A percentile compares a stretch with the other conserved stretches of the same genome.
Evolutionary conservation across 2,113 vertebrate genomes (phyloP).

Genomic region (Muscicapa adusta): DNA sequence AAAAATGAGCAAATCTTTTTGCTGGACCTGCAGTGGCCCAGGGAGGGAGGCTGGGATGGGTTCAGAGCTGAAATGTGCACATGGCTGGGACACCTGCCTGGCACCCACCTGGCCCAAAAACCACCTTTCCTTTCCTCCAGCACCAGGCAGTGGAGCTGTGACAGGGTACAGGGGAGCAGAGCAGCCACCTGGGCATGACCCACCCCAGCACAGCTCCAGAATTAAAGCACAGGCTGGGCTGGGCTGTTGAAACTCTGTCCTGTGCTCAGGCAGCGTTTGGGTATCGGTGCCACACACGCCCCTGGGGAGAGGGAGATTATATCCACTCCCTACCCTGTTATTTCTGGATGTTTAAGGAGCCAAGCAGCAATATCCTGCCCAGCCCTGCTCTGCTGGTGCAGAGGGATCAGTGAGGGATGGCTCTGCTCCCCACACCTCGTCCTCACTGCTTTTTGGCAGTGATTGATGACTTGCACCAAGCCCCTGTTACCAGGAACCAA

Average conservation of each 20-base stretch:
- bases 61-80: fast-evolving
- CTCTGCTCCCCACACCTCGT: background rate
- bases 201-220: background rate
- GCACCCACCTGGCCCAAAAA: background rate
- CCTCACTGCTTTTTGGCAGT: background rate
- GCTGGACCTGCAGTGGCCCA: background rate
- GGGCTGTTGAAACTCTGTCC: background rate
- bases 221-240: conserved; percentile 10
- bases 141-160: background rate
- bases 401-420: background rate
- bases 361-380: background rate
- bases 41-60: background rate
- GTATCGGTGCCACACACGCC: background rate
- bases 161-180: background rate
- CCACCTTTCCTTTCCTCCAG: background rate
- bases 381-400: background rate
- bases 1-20: background rate
- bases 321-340: conserved; percentile 7
- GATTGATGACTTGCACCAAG: background rate
- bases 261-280: background rate
- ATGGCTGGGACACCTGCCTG: background rate
- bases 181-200: background rate
- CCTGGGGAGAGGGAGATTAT: background rate
- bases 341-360: conserved; percentile 45
- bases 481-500: background rate